Evolutionary conservation across 2,113 vertebrate genomes (phyloP).

Genomic region (Varanus komodoensis): DNA sequence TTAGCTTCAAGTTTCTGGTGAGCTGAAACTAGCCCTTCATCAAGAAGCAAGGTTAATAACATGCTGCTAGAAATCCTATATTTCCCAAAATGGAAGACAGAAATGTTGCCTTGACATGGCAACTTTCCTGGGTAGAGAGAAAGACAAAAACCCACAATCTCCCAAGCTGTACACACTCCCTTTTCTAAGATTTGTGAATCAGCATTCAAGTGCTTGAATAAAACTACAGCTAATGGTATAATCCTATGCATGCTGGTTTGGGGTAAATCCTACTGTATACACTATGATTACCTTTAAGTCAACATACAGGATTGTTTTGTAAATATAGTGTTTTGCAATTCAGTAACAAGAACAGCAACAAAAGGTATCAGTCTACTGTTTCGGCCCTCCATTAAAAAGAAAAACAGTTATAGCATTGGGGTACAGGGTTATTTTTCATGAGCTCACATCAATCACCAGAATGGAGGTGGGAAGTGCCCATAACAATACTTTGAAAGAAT

Average conservation of each 20-base stretch:
- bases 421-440: neutral
- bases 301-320: neutral
- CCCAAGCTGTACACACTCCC: neutral
- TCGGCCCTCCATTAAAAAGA: neutral
- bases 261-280: neutral
- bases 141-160: neutral
- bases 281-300: neutral
- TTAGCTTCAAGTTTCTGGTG: slow-evolving; percentile 47
- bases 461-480: neutral
- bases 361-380: neutral
- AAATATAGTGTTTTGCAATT: neutral
- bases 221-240: neutral
- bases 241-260: neutral
- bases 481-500: neutral
- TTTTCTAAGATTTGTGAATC: neutral
- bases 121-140: neutral
- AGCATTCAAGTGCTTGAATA: neutral
- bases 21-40: slow-evolving; percentile 17
- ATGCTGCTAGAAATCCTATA: slow-evolving; percentile 1
- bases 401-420: neutral
- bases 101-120: neutral
- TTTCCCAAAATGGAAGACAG: neutral
- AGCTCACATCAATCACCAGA: neutral
- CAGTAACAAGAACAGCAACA: neutral
- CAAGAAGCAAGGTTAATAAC: slow-evolving; percentile 16